Evolutionary conservation across 2,113 vertebrate species (phyloP), one percentile per base, ranked within the genome.

Genomic region (Indicator indicator): DNA sequence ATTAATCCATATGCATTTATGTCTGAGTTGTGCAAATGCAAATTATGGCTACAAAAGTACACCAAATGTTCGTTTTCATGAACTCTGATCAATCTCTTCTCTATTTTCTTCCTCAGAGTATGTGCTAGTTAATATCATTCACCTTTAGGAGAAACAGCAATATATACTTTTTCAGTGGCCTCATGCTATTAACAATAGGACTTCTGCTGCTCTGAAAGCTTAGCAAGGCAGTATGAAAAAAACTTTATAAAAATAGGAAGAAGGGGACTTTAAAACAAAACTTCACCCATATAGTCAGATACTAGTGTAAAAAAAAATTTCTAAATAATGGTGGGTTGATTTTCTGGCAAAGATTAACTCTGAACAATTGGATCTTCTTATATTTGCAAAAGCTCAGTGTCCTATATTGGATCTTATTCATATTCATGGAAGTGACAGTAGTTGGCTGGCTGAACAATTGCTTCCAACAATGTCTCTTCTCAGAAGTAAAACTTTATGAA

Each of bases 1-100:
- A 95, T 96, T 69, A 86, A 97, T 97, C 72, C 81, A 69, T 95
- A 95, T 94, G 90, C 84, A 95, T 96, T 93, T 88, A 83, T 94
- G 86, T 88, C 59, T 92, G 55, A 91, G 58, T 92, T 94, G 92
- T 96, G 87, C 84, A 81, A 75, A 56, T 94, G 94, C 42, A 95
- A 85, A 93, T 90, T 78, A 65, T 40, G 44, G 83, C 77, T 88
- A 65, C 55, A 89, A 83, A 94, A 78, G 91, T 84, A 48, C 76
- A 91, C 21, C 62, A 38, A 69, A 71, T 70, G 65, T 86, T 95
- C 91, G 48, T 89, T 89, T 78, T 83, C 23, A n/a, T 83, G 81
- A 95, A 86, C 84, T 67, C 56, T 36, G 59, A 95, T 70, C 65
- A 38, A 67, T 94, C 94, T 94, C 13, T 83, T 78, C 26, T 33